phyloP scores from a whole-genome alignment of 2,888 invertebrate species.

The Eulithis testata region DNA sequence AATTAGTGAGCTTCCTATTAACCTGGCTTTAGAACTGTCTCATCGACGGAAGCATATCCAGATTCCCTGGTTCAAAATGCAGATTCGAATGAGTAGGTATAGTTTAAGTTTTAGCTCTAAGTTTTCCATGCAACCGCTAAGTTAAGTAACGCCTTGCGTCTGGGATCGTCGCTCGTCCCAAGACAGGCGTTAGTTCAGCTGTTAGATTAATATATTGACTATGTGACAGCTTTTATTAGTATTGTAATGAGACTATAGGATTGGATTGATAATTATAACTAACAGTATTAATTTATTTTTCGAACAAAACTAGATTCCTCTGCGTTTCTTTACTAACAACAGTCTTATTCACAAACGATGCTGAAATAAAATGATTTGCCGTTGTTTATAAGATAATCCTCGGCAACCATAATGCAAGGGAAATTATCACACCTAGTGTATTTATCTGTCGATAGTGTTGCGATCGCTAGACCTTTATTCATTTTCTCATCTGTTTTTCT shows the following conservation, averaged over 20 bases:
- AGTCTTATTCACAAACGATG: slow-evolving; percentile 14
- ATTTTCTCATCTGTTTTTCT: background rate
- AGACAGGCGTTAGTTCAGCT: slow-evolving; percentile 1
- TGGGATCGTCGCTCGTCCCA: background rate
- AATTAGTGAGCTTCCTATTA: slow-evolving; percentile 1
- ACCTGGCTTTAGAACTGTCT: slow-evolving; percentile 13
- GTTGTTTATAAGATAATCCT: too few species aligned
- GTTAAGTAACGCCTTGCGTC: slow-evolving; percentile 11
- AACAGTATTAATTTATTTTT: slow-evolving; percentile 31
- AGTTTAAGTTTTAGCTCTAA: slow-evolving; percentile 43
- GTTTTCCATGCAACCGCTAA: slow-evolving; percentile 52
- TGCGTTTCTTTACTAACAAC: slow-evolving; percentile 12
- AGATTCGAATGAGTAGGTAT: slow-evolving; percentile 41
- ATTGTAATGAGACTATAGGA: slow-evolving; percentile 15
- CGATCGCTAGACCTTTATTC: background rate
- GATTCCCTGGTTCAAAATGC: slow-evolving; percentile 40
- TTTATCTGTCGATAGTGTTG: background rate
- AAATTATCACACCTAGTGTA: too few species aligned
- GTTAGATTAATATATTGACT: slow-evolving; percentile 10
- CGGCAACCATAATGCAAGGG: too few species aligned
- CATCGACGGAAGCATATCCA: slow-evolving; percentile 7
- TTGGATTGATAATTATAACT: slow-evolving; percentile 19
- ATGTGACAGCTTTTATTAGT: slow-evolving; percentile 39
- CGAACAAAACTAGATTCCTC: slow-evolving; percentile 9
- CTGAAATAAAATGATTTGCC: background rate